These are phyloP conservation scores for Drosophila pallidifrons DNA, from an alignment of 1,140 invertebrate species.

Conservation along the genomic window DNA sequence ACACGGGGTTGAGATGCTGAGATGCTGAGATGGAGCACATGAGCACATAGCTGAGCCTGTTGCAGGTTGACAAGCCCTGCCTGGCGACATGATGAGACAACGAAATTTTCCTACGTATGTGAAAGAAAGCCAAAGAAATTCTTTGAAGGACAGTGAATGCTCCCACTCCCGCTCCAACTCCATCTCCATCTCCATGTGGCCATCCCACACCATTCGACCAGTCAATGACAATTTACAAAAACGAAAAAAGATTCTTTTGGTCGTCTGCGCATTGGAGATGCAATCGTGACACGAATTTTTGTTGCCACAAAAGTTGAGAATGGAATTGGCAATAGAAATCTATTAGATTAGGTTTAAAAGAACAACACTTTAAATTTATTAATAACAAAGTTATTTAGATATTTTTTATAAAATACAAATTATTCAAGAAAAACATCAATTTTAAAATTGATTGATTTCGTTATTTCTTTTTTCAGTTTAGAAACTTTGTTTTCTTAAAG, in stretches of 20 bases:
- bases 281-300: not conserved
- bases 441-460: no score
- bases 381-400: no score
- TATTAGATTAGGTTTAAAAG: no score
- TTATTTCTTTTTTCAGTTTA: no score
- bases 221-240: slow-evolving; percentile 76
- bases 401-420: no score
- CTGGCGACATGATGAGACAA: slow-evolving; percentile 78
- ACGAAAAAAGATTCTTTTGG: slow-evolving; percentile 50
- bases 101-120: slow-evolving; percentile 58
- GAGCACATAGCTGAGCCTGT: not conserved
- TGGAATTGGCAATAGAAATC: no score
- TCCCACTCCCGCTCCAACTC: slow-evolving; percentile 8
- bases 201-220: slow-evolving; percentile 10
- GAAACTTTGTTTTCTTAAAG: no score
- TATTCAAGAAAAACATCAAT: no score
- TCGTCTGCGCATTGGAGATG: slow-evolving; percentile 20
- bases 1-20: slow-evolving; percentile 36
- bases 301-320: no score
- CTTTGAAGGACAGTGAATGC: slow-evolving; percentile 71
- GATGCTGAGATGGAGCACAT: slow-evolving; percentile 3
- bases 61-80: slow-evolving; percentile 77
- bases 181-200: not conserved
- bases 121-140: slow-evolving; percentile 78
- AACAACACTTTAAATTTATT: no score